Conservation (phyloP, 2,888 invertebrate species). For the Agrochola lychnidis region DNA sequence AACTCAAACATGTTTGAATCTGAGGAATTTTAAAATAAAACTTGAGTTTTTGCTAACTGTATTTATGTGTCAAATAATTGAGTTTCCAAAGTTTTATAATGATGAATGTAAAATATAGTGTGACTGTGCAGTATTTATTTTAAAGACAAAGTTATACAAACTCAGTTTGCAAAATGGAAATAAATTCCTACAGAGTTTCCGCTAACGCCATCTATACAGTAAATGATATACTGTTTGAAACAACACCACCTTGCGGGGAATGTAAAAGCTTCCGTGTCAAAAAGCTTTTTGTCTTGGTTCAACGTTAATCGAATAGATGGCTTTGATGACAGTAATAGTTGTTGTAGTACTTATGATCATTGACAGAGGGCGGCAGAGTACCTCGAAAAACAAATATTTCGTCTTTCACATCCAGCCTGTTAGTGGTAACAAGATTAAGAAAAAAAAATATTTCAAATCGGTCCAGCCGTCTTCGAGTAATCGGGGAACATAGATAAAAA, state of each 20-base stretch:
- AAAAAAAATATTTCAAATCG: no score
- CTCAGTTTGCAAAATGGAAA: not conserved
- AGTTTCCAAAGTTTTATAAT: not conserved
- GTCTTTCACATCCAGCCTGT: not conserved
- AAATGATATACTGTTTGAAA: not conserved
- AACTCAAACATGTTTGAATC: constrained; percentile 73
- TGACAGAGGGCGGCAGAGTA: constrained; percentile 8
- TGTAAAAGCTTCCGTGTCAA: not conserved
- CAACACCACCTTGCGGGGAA: constrained; percentile 23
- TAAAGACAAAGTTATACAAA: not conserved
- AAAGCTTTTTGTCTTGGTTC: not conserved
- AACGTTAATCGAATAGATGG: constrained; percentile 11
- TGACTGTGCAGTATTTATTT: not conserved
- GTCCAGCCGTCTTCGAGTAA: no score
- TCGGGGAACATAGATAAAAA: no score
- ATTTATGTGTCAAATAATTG: constrained; percentile 7
- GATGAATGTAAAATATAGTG: not conserved
- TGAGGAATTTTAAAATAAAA: constrained; percentile 73
- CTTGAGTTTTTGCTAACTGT: constrained; percentile 18
- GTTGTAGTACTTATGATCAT: not conserved
- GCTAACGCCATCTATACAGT: constrained; percentile 30
- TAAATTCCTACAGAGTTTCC: not conserved
- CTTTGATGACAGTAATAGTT: not conserved
- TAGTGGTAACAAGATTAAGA: not conserved
- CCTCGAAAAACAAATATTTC: not conserved